phyloP scores from a whole-genome alignment of 2,113 vertebrate genomes.

The Bettongia penicillata region DNA sequence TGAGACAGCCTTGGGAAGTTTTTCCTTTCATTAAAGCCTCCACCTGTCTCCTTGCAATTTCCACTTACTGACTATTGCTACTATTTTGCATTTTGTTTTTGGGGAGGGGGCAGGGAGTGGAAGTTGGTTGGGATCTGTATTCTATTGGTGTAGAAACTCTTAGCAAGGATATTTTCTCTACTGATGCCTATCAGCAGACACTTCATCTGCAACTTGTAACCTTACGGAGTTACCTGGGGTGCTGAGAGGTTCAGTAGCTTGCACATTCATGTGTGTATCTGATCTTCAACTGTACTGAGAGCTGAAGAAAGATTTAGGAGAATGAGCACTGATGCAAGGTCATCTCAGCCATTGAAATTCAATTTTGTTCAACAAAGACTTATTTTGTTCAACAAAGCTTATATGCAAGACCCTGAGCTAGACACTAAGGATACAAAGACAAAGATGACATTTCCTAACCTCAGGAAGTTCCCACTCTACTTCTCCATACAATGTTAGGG shows the following conservation, averaged over 20 bases:
- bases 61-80: not conserved
- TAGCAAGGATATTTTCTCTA: not conserved
- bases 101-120: not conserved
- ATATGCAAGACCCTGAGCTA: not conserved
- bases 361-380: not conserved
- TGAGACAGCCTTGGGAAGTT: not conserved
- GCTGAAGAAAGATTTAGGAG: not conserved
- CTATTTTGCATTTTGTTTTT: not conserved
- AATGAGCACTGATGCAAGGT: not conserved
- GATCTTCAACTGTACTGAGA: not conserved
- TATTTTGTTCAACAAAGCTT: not conserved
- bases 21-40: not conserved
- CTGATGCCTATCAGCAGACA: not conserved
- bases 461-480: not conserved
- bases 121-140: not conserved
- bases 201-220: not conserved
- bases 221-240: not conserved
- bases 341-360: not conserved
- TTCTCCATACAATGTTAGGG: not conserved
- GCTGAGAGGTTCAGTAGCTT: not conserved
- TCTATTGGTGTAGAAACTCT: not conserved
- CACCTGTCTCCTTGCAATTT: not conserved
- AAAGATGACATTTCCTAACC: not conserved
- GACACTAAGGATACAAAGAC: not conserved
- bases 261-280: not conserved